phyloP scores from a whole-genome alignment of 2,888 invertebrate genomes.

The Agonopterix subpropinquella region DNA sequence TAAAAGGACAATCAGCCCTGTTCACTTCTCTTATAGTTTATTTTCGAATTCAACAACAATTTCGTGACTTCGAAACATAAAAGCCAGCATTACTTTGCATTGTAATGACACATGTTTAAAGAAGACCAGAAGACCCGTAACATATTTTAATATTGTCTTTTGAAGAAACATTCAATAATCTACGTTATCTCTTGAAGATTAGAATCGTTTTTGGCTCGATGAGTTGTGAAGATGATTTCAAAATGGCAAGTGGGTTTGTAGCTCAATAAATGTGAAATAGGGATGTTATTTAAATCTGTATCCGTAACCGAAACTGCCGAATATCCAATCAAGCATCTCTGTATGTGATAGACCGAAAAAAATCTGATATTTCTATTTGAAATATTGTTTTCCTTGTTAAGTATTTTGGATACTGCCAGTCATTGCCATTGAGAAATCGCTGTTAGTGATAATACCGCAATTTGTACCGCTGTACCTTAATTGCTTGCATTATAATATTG shows the following conservation, averaged over 20 bases:
- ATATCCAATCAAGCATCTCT: too few species aligned
- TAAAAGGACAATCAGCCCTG: neutral
- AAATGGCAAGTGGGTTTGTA: conserved; percentile 16
- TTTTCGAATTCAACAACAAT: conserved; percentile 8
- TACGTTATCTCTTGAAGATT: neutral
- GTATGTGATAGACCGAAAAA: too few species aligned
- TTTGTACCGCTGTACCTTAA: too few species aligned
- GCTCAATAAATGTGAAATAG: conserved; percentile 10
- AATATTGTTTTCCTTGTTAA: too few species aligned
- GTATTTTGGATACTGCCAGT: too few species aligned
- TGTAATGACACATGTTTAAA: conserved; percentile 32
- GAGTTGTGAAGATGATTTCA: conserved; percentile 11
- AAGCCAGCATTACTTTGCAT: conserved; percentile 22
- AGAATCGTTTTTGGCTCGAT: neutral
- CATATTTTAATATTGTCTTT: conserved; percentile 15
- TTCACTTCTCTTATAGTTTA: conserved; percentile 8
- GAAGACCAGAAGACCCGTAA: conserved; percentile 13
- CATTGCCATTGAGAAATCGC: too few species aligned
- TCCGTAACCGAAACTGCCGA: too few species aligned
- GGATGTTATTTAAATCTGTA: too few species aligned
- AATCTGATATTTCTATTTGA: too few species aligned
- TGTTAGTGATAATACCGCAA: too few species aligned
- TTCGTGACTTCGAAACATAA: conserved; percentile 28
- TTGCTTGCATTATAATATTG: too few species aligned
- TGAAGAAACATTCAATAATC: neutral